Base-by-base conservation (phyloP, 2,113 vertebrate genomes). In the Falco punctatus region DNA sequence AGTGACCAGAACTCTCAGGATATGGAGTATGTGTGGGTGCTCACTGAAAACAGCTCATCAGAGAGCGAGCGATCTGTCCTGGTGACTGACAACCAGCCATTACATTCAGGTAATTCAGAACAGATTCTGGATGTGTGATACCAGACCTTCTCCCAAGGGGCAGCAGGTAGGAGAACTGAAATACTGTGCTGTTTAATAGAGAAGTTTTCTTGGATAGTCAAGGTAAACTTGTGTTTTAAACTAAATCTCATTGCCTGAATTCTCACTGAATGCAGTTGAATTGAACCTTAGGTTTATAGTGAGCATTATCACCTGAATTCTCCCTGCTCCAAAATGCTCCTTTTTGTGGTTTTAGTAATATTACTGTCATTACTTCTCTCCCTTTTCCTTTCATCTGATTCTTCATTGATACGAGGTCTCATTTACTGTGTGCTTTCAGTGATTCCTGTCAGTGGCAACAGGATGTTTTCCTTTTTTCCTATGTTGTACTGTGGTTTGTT, bases 401-500 rank as follows among this genome's bases (percentile, higher is more conserved):
- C 42, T 85, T 90, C 54, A 13, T 80, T 91, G 64, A 38, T 35
- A 32, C 14, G 58, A 52, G 21, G 10, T 90, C 42, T 92, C 27
- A 19, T 90, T 85, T 80, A 61, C 46, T 81, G n/a, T 77, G 54
- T 59, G 28, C 88, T 92, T 86, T 90, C 40, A 62, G 48, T 52
- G 40, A 40, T 67, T 78, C 52, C 69, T 70, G 19, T 71, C 52
- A 81, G 46, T 49, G 20, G 51, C 67, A 91, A 73, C 52, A 90
- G 91, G 74, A 94, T 90, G 62, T 95, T 96, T 92, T 92, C 42
- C 54, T 84, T 91, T 88, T 69, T 70, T 69, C 32, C 9, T 86
- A 15, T 20, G 22, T 77, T 91, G 49, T 48, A 21, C 57, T 58
- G 54, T 82, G 35, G 73, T 90, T 94, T 55, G 35, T 79, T 95